These are phyloP conservation scores for Arrhamphus sclerolepis DNA, from an alignment of 2,797 vertebrate genomes.

Conservation along the genomic window DNA sequence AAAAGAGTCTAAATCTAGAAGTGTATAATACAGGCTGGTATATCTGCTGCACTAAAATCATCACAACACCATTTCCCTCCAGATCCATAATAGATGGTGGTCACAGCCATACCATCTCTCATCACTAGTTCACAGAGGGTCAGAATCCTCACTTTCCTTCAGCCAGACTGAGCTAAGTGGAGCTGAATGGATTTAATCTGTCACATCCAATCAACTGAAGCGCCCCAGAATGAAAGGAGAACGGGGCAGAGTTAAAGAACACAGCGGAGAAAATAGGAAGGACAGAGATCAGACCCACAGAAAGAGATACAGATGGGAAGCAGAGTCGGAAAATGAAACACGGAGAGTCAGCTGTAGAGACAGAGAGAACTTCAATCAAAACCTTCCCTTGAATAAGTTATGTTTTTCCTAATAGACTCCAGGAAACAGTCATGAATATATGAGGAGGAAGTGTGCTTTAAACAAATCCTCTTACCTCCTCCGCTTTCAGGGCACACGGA, in stretches of 20 bases:
- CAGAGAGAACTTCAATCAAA: conserved; percentile 61
- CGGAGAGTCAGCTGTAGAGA: conserved; percentile 51
- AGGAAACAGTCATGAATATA: conserved; percentile 66
- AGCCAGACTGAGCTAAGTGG: conserved; percentile 40
- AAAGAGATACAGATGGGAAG: conserved; percentile 1
- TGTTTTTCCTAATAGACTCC: conserved; percentile 64
- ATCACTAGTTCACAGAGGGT: conserved; percentile 41
- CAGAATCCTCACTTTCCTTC: conserved; percentile 33
- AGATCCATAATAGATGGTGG: conserved; percentile 56
- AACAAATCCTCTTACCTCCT: conserved; percentile 51
- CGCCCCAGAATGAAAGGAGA: conserved; percentile 36
- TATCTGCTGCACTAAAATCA: conserved; percentile 34
- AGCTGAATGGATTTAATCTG: conserved; percentile 52
- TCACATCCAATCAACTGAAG: conserved; percentile 59
- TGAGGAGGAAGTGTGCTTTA: conserved; percentile 47
- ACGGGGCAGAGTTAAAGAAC: conserved; percentile 35
- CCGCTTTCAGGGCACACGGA: conserved; percentile 41
- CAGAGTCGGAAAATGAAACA: conserved; percentile 47
- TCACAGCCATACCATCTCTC: conserved; percentile 40
- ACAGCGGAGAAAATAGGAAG: conserved; percentile 17
- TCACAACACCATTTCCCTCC: conserved; percentile 30
- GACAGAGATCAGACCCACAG: conserved; percentile 31
- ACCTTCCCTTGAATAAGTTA: conserved; percentile 58
- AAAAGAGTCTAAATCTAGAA: conserved; percentile 31
- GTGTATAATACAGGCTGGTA: conserved; percentile 30